These are phyloP conservation scores for Syncerus caffer DNA, from an alignment of 2,797 vertebrate genomes.

Conservation along the genomic window DNA sequence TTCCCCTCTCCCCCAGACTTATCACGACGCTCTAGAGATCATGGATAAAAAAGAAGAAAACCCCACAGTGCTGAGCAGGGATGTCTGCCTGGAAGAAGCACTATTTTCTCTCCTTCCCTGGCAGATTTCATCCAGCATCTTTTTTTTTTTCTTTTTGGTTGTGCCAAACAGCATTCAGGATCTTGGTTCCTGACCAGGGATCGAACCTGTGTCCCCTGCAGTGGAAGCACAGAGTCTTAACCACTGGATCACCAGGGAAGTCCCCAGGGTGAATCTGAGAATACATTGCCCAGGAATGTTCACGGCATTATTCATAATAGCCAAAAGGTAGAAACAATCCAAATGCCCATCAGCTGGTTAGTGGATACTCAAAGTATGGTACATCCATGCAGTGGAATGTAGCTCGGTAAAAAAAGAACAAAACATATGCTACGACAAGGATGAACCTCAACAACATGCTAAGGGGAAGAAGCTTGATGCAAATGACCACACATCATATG, in stretches of 20 bases:
- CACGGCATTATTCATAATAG: background rate
- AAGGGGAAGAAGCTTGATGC: background rate
- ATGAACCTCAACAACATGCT: background rate
- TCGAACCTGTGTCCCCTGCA: background rate
- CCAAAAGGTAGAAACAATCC: background rate
- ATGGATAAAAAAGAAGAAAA: background rate
- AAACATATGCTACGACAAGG: background rate
- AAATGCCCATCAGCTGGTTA: background rate
- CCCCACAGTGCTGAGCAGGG: background rate
- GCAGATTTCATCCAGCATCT: background rate
- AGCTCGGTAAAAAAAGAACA: background rate
- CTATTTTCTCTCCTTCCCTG: background rate
- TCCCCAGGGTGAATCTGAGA: background rate
- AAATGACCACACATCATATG: background rate
- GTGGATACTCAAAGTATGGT: background rate
- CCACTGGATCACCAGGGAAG: background rate
- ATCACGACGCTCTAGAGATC: background rate
- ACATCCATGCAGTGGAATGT: background rate
- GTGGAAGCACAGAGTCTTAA: background rate
- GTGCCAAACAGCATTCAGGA: background rate
- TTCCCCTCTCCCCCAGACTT: background rate
- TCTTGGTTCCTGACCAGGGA: background rate
- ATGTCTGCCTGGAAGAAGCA: background rate
- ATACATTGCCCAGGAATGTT: background rate
- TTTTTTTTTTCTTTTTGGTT: background rate